Evolutionary conservation across 30 jellyfish, hydroid and myxozoan genomes (phyloP), one percentile per base, ranked within the genome.

Genomic region (Aurelia coerulea): DNA sequence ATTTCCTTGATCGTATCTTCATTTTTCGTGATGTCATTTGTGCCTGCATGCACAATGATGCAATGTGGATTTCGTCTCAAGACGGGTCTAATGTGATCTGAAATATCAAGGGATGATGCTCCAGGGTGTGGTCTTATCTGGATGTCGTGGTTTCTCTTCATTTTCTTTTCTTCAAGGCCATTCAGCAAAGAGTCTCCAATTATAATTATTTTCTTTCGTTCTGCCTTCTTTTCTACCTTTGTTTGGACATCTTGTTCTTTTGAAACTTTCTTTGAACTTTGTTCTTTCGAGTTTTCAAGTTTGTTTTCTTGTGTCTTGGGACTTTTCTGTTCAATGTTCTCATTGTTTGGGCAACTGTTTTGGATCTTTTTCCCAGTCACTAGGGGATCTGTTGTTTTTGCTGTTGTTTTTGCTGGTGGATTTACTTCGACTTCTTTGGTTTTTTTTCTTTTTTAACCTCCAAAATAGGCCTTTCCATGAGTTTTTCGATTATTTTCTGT

Each of bases 381-480:
- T 5, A 16, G 74, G 16, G 74, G 32, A 64, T 18, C 6, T n/a
- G n/a, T n/a, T n/a, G n/a, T n/a, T n/a, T n/a, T n/a, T n/a, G n/a
- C n/a, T 64, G 49, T 42, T 18, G 74, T 64, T 11, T 37, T 64
- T 42, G 37, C 6, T 64, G 34, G 74, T 37, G 74, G 37, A 64
- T 64, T 11, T 7, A 1, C 23, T 18, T 64, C 74, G 74, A 64
- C 34, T 37, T 64, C 74, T 64, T 34, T 64, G 74, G n/a, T n/a
- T 64, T 18, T 64, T 64, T 2, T 15, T 1, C 37, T 34, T 19
- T 64, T 1, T 1, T 1, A 13, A 37, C 17, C 37, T 69, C 60
- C 35, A 69, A 69, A 31, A 33, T 69, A 69, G 80, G 65, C 80
- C 80, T 58, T 10, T 69, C 80, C 80, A 69, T 31, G 62, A 69